A percentile compares a stretch with the other conserved stretches of the same genome.
Conservation (phyloP, 2,797 vertebrate genomes). For the Danio aesculapii region DNA sequence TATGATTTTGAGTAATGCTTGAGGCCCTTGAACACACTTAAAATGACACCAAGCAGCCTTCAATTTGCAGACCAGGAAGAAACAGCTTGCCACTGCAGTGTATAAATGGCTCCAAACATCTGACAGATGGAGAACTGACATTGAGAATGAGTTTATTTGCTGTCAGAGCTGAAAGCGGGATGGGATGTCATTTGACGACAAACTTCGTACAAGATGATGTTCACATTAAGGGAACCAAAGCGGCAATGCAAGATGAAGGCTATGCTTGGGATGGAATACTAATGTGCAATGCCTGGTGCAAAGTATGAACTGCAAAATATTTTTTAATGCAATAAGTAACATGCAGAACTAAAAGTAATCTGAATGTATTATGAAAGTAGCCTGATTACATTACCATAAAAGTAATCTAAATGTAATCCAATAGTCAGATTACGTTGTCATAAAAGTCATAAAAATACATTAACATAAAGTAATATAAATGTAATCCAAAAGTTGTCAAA, state of each 20-base stretch:
- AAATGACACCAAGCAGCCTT: slow-evolving; percentile 11
- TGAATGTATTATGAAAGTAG: no score
- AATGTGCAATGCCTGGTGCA: not conserved
- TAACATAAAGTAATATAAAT: no score
- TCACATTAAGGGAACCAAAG: slow-evolving; percentile 44
- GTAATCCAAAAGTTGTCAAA: no score
- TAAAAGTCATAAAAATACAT: no score
- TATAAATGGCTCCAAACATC: slow-evolving; percentile 23
- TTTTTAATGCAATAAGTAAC: not conserved
- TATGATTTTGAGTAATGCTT: not conserved
- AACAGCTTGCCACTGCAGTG: slow-evolving; percentile 28
- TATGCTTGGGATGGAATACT: not conserved
- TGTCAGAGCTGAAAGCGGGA: slow-evolving; percentile 32
- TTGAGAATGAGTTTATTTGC: slow-evolving; percentile 43
- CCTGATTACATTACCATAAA: no score
- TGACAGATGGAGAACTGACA: slow-evolving; percentile 49
- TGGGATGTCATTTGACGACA: slow-evolving; percentile 45
- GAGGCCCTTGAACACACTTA: not conserved
- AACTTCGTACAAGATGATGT: slow-evolving; percentile 38
- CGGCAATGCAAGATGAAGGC: slow-evolving; percentile 38
- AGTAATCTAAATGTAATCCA: no score
- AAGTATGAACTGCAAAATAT: not conserved
- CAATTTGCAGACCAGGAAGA: not conserved
- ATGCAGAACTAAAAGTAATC: not conserved
- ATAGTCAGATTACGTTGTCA: no score